phyloP scores from a whole-genome alignment of 1,140 invertebrate genomes.

The Brachionus angularis region DNA sequence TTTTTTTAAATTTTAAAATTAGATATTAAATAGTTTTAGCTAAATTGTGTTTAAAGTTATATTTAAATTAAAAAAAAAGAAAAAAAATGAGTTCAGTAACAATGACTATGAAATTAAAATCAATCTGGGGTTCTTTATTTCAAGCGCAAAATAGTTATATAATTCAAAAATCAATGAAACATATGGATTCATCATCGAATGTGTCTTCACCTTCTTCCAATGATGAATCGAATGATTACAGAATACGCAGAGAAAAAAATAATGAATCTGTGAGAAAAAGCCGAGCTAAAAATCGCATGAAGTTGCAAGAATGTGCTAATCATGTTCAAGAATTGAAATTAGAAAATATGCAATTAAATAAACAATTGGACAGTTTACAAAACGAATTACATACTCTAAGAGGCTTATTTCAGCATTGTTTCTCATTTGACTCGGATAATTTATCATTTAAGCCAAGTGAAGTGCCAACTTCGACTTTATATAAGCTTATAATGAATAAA shows the following conservation, averaged over 20 bases:
- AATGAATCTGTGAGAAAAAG: slow-evolving; percentile 38
- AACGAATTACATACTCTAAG: slow-evolving; percentile 15
- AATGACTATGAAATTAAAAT: slow-evolving; percentile 42
- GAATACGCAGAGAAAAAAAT: slow-evolving; percentile 18
- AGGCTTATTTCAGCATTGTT: slow-evolving; percentile 29
- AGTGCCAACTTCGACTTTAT: slow-evolving; percentile 18
- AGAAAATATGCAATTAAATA: slow-evolving; percentile 34
- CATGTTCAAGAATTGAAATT: slow-evolving; percentile 25
- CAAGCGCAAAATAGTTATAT: slow-evolving; percentile 40
- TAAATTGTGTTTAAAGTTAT: slow-evolving; percentile 19
- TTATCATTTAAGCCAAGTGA: slow-evolving; percentile 31
- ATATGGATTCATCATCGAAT: slow-evolving; percentile 25
- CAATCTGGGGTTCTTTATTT: slow-evolving; percentile 31
- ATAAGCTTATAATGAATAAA: slow-evolving; percentile 41
- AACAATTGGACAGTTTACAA: slow-evolving; percentile 17
- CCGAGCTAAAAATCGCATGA: slow-evolving; percentile 40
- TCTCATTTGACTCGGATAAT: background rate
- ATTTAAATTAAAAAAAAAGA: no score
- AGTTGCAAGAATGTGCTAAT: slow-evolving; percentile 37
- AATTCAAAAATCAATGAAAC: slow-evolving; percentile 38
- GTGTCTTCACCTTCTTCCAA: slow-evolving; percentile 6
- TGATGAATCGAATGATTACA: slow-evolving; percentile 7
- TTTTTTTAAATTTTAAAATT: no score
- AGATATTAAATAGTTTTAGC: no score
- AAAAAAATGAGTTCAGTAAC: slow-evolving; percentile 18